Evolutionary conservation across 2,113 vertebrate species (phyloP), one percentile per base, ranked within the genome.

Genomic region (Nipponia nippon): DNA sequence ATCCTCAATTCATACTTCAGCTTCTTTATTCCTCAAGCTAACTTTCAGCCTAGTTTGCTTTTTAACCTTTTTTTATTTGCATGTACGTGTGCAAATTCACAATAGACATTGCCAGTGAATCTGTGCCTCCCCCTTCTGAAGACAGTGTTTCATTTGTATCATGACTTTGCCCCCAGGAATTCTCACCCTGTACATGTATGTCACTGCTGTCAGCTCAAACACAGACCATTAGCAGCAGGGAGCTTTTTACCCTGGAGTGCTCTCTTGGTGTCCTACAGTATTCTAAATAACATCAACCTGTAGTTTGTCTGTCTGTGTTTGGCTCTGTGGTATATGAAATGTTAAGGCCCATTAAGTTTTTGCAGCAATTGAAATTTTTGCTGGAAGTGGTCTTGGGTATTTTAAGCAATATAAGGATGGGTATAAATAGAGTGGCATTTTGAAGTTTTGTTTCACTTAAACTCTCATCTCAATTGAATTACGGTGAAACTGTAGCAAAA

Each of bases 371-470:
- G 84, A 95, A 96, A 85, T 81, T 96, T 94, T 97, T 97, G 56
- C 92, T 97, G 55, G 76, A 96, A 94, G 95, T 95, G 85, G 61
- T 97, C 95, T 92, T 95, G 63, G 46, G 20, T 96, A 84, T 93
- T 90, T 96, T 89, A 95, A 97, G 90, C 78, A 52, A 56, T 83
- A 63, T 92, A 89, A 93, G 56, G 84, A 87, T 93, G 70, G 23
- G 62, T 97, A 85, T 93, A 96, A 98, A 97, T 67, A 85, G 67
- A 95, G 47, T 75, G 81, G 50, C 84, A 67, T 96, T 97, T 91
- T 53, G 5, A 89, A 89, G 55, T 93, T 92, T 94, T 95, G 70
- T 77, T 97, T 95, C 90, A 73, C 78, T 97, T 97, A 93, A 91
- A 62, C 34, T 96, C 62, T 96, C 84, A 79, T 98, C 80, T 92